Evolutionary conservation across 2,113 vertebrate genomes (phyloP).

Genomic region (Sterrhoptilus dennistouni): DNA sequence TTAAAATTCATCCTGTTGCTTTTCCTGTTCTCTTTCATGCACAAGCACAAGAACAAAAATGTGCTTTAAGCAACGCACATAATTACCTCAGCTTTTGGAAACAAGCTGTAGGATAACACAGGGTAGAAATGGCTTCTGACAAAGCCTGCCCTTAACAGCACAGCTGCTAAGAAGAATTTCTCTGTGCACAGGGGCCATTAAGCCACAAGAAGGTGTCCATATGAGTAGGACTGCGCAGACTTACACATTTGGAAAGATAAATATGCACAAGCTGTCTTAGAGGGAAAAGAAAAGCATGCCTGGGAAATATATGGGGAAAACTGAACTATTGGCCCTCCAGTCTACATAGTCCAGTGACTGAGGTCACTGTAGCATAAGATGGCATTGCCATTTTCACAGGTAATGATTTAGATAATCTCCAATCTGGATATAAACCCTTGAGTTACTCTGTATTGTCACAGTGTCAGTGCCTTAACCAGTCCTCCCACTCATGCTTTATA

Average conservation of each 20-base stretch:
- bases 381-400: not conserved
- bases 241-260: not conserved
- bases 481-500: conserved; percentile 7
- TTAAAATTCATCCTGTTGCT: not conserved
- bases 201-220: not conserved
- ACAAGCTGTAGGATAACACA: not conserved
- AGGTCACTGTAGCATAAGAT: not conserved
- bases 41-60: not conserved
- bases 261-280: not conserved
- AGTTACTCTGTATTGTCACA: conserved; percentile 13
- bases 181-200: not conserved
- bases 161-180: not conserved
- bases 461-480: not conserved
- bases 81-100: conserved; percentile 7
- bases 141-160: not conserved
- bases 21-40: not conserved
- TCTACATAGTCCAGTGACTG: not conserved
- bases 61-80: not conserved
- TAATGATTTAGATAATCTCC: conserved; percentile 28
- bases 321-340: not conserved
- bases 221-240: not conserved
- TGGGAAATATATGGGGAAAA: not conserved
- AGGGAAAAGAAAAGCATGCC: not conserved
- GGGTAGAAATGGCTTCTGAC: not conserved
- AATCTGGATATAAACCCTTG: not conserved